Percentiles rank a stretch among this genome's conserved stretches.
These are phyloP conservation scores for Hypselothyrea guttata DNA, from an alignment of 2,888 invertebrate species.

Conservation along the genomic window DNA sequence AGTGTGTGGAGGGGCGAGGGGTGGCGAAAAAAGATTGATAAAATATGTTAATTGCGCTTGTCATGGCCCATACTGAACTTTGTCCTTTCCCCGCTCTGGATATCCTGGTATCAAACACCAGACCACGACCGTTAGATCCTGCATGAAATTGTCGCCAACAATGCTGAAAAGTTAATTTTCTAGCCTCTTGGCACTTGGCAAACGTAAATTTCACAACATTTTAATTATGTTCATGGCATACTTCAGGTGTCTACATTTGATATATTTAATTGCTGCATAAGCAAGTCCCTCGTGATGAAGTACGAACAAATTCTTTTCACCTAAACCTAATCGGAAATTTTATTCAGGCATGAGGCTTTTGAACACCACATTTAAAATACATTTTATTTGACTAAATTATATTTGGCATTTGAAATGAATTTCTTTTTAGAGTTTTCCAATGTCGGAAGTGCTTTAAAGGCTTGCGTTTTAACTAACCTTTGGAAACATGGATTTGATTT, in stretches of 20 bases:
- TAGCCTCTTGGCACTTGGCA: constrained; percentile 48
- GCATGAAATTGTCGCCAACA: constrained; percentile 63
- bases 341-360: too few species aligned
- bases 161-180: constrained; percentile 74
- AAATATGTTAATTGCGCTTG: constrained; percentile 74
- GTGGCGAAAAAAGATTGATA: constrained; percentile 63
- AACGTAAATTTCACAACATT: constrained; percentile 63
- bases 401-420: too few species aligned
- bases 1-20: constrained; percentile 18
- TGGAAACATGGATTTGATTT: too few species aligned
- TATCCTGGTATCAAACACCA: neutral
- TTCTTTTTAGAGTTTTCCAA: too few species aligned
- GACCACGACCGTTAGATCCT: constrained; percentile 28
- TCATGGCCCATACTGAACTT: constrained; percentile 30
- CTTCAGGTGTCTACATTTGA: constrained; percentile 21
- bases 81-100: neutral
- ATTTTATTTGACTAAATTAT: too few species aligned
- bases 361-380: too few species aligned
- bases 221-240: constrained; percentile 70
- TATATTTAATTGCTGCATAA: constrained; percentile 23
- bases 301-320: too few species aligned
- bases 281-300: neutral
- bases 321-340: too few species aligned
- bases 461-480: too few species aligned
- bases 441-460: too few species aligned